These are phyloP conservation scores for Bombus breviceps DNA, from an alignment of 1,140 invertebrate genomes.

Conservation along the genomic window DNA sequence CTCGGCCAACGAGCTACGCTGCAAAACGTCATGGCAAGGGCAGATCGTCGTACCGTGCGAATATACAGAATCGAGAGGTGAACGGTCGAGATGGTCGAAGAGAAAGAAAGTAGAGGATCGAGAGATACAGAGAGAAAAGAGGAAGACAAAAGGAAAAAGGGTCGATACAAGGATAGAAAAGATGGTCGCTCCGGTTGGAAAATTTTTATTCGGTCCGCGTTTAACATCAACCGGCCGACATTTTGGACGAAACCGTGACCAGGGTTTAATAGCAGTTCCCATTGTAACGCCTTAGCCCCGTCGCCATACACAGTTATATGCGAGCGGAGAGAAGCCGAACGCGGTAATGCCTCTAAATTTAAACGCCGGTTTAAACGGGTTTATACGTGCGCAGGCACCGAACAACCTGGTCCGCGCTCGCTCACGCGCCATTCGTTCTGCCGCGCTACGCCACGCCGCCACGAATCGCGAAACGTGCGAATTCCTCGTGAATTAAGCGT, in stretches of 20 bases:
- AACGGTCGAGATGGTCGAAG: too few species aligned
- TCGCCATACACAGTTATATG: conserved; percentile 52
- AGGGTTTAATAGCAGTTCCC: conserved; percentile 62
- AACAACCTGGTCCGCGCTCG: too few species aligned
- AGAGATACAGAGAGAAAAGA: neutral
- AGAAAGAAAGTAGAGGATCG: neutral
- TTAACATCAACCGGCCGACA: conserved; percentile 66
- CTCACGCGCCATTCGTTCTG: too few species aligned
- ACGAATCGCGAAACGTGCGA: neutral
- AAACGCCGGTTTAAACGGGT: conserved; percentile 46
- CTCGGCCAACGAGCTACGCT: neutral
- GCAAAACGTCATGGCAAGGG: neutral
- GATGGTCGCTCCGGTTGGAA: conserved; percentile 22
- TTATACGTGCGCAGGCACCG: too few species aligned
- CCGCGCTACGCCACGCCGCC: too few species aligned
- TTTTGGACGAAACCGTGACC: conserved; percentile 66
- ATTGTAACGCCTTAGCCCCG: conserved; percentile 67
- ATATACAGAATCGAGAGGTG: too few species aligned
- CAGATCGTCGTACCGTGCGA: too few species aligned
- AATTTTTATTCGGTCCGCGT: conserved; percentile 67
- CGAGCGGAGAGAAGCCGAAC: conserved; percentile 21
- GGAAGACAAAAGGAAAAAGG: neutral
- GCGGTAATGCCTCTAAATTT: conserved; percentile 67
- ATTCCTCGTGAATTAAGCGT: conserved; percentile 38
- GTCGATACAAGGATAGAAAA: conserved; percentile 44